These are phyloP conservation scores for Yponomeuta plumbellus DNA, from an alignment of 2,888 invertebrate species.

Conservation along the genomic window DNA sequence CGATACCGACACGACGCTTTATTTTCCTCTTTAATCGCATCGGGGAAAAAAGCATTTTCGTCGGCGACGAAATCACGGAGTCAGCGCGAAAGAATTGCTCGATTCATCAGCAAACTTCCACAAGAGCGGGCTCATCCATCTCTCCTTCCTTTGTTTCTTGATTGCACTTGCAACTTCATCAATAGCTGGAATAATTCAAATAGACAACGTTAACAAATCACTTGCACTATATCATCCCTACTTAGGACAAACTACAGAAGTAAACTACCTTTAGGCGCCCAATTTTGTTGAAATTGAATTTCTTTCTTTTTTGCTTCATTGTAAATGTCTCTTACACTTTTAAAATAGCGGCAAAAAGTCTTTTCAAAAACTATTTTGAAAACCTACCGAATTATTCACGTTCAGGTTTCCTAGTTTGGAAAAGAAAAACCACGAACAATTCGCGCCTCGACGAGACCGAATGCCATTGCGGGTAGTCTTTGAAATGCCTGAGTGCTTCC, in stretches of 20 bases:
- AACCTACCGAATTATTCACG: background rate
- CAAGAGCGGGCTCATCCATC: constrained; percentile 31
- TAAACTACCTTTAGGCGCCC: background rate
- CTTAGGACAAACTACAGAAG: too few relatives aligned
- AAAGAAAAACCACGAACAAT: background rate
- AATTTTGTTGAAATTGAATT: background rate
- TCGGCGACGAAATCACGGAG: background rate
- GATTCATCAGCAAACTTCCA: constrained; percentile 20
- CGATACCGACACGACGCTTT: background rate
- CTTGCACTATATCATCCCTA: background rate
- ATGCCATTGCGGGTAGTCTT: background rate
- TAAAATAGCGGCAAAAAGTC: background rate
- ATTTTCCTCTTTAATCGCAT: constrained; percentile 1
- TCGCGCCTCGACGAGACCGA: background rate
- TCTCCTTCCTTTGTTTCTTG: constrained; percentile 31
- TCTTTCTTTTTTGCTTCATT: background rate
- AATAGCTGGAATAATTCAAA: constrained; percentile 28
- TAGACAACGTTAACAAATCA: constrained; percentile 4
- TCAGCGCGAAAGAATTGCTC: background rate
- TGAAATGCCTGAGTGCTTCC: constrained; percentile 6
- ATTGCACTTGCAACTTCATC: constrained; percentile 30
- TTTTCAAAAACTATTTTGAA: background rate
- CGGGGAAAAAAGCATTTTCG: background rate
- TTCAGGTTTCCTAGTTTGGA: constrained; percentile 4
- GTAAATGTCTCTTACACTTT: background rate